Percentiles rank a stretch among this genome's conserved stretches.
Evolutionary conservation across 2,888 invertebrate species (phyloP).

Genomic region (Ectropis crepuscularia): DNA sequence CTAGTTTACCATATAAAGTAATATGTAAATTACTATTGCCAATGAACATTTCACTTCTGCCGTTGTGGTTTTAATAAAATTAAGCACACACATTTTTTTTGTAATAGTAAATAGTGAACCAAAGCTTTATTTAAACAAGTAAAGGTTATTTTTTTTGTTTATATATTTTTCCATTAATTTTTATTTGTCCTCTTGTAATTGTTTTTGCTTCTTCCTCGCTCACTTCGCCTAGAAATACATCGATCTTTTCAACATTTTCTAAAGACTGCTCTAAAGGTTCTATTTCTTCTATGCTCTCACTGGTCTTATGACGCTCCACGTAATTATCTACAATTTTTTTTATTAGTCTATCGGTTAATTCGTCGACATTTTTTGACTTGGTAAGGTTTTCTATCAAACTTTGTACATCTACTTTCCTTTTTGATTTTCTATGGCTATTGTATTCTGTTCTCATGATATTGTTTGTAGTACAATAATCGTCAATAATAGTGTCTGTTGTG

Average conservation of each 20-base stretch:
- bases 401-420: slow-evolving; percentile 7
- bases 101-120: too few species aligned
- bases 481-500: too few species aligned
- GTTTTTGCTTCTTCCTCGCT: background rate
- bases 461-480: too few species aligned
- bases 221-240: slow-evolving; percentile 9
- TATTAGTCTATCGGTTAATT: slow-evolving; percentile 13
- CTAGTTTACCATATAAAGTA: too few species aligned
- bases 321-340: slow-evolving; percentile 10
- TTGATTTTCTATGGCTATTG: background rate
- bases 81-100: too few species aligned
- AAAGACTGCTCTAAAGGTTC: background rate
- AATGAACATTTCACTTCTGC: too few species aligned
- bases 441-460: too few species aligned
- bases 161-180: slow-evolving; percentile 23
- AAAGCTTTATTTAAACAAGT: slow-evolving; percentile 1
- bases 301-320: background rate
- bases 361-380: slow-evolving; percentile 14
- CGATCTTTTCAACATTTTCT: slow-evolving; percentile 18
- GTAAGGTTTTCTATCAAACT: slow-evolving; percentile 18
- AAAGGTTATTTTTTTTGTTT: slow-evolving; percentile 10
- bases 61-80: too few species aligned
- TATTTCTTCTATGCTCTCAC: slow-evolving; percentile 2
- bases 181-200: background rate
- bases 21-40: too few species aligned